Conservation (phyloP, 2,797 vertebrate species). For the Gymnoscopelus braueri region DNA sequence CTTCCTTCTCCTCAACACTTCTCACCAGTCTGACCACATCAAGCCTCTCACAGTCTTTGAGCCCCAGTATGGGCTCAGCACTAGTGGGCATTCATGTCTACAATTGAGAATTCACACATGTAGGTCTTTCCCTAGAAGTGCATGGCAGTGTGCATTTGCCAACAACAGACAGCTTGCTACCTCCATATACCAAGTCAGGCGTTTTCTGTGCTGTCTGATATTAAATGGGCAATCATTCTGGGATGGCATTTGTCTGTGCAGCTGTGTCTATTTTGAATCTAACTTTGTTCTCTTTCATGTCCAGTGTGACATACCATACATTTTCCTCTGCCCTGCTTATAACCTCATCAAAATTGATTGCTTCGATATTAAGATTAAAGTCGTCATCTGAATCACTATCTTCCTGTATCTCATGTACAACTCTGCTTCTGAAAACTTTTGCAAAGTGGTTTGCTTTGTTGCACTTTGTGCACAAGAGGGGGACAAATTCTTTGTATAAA, state of each 20-base stretch:
- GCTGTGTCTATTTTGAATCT: constrained; percentile 18
- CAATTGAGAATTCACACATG: constrained; percentile 12
- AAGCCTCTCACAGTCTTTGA: constrained; percentile 3
- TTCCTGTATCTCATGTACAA: too few species aligned
- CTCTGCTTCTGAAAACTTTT: too few species aligned
- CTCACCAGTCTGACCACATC: constrained; percentile 1
- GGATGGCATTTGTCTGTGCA: constrained; percentile 5
- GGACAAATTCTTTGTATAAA: too few species aligned
- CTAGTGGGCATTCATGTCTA: background rate
- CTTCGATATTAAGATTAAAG: background rate
- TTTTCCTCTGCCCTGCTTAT: background rate
- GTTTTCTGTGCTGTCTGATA: background rate
- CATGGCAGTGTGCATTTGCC: background rate
- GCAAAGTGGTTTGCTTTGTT: too few species aligned
- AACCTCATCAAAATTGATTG: background rate
- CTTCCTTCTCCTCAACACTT: background rate
- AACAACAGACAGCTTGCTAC: constrained; percentile 6
- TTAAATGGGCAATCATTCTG: background rate
- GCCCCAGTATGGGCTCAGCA: background rate
- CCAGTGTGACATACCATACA: background rate
- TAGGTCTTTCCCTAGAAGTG: constrained; percentile 3
- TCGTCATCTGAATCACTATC: background rate
- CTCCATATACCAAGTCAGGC: constrained; percentile 1
- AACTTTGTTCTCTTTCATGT: constrained; percentile 1
- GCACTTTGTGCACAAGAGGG: too few species aligned